Percentiles rank a stretch among this genome's conserved stretches.
phyloP scores from a whole-genome alignment of 2,113 vertebrate species.

The Nothobranchius kuhntae region DNA sequence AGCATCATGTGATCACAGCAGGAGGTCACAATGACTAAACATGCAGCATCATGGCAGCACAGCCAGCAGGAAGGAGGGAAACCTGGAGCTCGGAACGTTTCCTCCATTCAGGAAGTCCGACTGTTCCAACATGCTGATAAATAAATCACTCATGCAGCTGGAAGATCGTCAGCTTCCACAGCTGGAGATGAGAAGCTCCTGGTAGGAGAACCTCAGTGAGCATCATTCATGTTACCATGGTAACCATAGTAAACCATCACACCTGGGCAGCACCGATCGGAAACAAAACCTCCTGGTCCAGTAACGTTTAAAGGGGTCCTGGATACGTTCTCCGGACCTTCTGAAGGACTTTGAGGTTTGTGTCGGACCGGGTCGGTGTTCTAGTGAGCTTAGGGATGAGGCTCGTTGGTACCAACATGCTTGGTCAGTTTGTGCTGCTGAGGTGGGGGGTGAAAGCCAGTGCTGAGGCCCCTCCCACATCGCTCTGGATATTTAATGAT shows the following conservation, averaged over 20 bases:
- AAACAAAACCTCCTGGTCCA: neutral
- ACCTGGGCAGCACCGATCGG: conserved; percentile 28
- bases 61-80: neutral
- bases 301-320: too few species aligned
- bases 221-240: neutral
- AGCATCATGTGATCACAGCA: neutral
- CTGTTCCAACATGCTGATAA: neutral
- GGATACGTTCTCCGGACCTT: too few species aligned
- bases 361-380: too few species aligned
- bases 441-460: neutral
- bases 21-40: neutral
- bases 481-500: too few species aligned
- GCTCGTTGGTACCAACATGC: too few species aligned
- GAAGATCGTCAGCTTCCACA: neutral
- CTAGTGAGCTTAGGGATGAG: too few species aligned
- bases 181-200: neutral
- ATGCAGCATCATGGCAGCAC: conserved; percentile 39
- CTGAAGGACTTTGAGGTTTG: too few species aligned
- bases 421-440: conserved; percentile 24
- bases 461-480: too few species aligned
- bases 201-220: too few species aligned
- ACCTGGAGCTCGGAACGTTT: neutral
- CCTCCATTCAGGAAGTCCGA: neutral
- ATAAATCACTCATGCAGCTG: neutral
- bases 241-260: neutral